These are phyloP conservation scores for Pterocles burchelli DNA, from an alignment of 2,113 vertebrate species.

Conservation along the genomic window DNA sequence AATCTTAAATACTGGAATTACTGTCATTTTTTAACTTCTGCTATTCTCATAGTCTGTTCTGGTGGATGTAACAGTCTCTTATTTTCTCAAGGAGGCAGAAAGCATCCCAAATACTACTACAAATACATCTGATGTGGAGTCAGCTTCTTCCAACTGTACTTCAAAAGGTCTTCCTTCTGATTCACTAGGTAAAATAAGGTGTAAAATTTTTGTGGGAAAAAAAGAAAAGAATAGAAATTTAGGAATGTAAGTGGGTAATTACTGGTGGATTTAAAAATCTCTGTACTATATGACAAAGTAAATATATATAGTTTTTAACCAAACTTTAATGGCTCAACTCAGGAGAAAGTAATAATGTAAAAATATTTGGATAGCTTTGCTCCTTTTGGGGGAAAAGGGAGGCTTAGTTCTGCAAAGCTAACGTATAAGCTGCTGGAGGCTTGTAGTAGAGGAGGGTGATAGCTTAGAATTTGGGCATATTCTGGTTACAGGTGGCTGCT, in stretches of 20 bases:
- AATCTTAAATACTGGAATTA: neutral
- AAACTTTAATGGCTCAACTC: neutral
- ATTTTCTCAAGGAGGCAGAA: constrained; percentile 60
- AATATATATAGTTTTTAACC: neutral
- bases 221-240: neutral
- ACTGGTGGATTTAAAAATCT: neutral
- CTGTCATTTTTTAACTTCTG: neutral
- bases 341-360: neutral
- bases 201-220: neutral
- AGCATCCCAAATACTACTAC: neutral
- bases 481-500: neutral
- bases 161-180: neutral
- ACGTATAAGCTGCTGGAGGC: neutral
- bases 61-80: neutral
- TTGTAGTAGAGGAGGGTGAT: neutral
- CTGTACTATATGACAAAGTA: neutral
- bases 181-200: constrained; percentile 34
- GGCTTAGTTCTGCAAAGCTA: neutral
- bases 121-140: neutral
- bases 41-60: neutral
- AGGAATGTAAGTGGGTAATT: neutral
- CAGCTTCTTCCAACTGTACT: neutral
- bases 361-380: neutral
- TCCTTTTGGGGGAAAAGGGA: neutral
- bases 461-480: neutral